Evolutionary conservation across 2,113 vertebrate genomes (phyloP), one percentile per base, ranked within the genome.

Genomic region (Indri indri): DNA sequence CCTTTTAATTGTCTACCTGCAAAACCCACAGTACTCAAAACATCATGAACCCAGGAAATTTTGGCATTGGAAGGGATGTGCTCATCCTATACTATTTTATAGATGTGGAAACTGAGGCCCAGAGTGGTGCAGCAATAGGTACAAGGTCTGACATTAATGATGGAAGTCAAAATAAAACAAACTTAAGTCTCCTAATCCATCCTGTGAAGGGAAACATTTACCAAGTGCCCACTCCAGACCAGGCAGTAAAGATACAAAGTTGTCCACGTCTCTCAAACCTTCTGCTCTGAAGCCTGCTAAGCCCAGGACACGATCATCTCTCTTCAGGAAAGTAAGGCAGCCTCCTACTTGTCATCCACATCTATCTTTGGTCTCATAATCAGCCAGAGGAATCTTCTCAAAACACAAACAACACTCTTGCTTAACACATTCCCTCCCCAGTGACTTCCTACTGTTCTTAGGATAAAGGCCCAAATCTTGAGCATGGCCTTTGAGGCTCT

Each of bases 101-200:
- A 82, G 52, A 79, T 42, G n/a, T 59, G 40, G 37, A 91, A 95
- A 82, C 25, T 25, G 16, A 85, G 74, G 40, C 23, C 23, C 68
- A 95, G 66, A 76, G 30, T 90, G 47, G 18, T 47, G 70, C 93
- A 87, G 50, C 61, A 79, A 80, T 27, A 80, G 10, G 40, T 40
- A 57, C 20, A 37, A 74, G 22, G 54, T 80, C 32, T 32, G 63
- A 68, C 0, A 57, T 23, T 13, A 40, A 47, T 13, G 22, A 65
- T 7, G 81, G 47, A 90, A 92, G 40, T 47, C 32, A 71, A 85
- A 84, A 88, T 74, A 76, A 90, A 95, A 81, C 30, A 90, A 92
- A 76, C 30, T 12, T 6, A 74, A 63, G 6, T 77, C 47, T 65
- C 73, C 61, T 74, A 32, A 81, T 47, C 6, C 40, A 45, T 4